Evolutionary conservation across 2,113 vertebrate species (phyloP), one percentile per base, ranked within the genome.

Genomic region (Rissa tridactyla): DNA sequence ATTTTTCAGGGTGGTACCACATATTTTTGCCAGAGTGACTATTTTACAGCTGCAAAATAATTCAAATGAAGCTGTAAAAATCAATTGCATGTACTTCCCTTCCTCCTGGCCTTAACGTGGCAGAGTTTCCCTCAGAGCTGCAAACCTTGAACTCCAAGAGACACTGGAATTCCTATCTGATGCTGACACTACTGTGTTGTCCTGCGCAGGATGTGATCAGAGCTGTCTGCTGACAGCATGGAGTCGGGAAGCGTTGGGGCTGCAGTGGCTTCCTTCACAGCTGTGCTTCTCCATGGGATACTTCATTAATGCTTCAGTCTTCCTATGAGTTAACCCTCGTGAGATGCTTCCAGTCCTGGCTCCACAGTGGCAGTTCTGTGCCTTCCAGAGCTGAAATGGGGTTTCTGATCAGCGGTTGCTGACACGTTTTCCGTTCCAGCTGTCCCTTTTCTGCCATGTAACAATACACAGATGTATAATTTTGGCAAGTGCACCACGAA

Each of bases 1-100:
- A 72, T 96, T 92, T 95, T 46, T 97, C 86, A 91, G 88, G 84
- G 61, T 71, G 81, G 44, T 68, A 64, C 75, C 27, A 47, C 15
- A 9, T 80, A 69, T 27, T 96, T 92, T 6, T 72, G 26, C 65
- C 27, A 21, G 49, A 68, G 36, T 64, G 32, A 49, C 36, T 84
- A 21, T 80, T 81, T 79, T 75, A 65, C 47, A 91, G 90, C 62
- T 85, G 38, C 55, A 77, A 34, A 88, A 23, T 89, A 51, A 47
- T 34, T 95, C 30, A 66, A 65, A 30, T 60, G 23, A 54, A 86
- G 55, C 18, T 73, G 65, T 77, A 58, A 70, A 86, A 78, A 71
- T 58, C 49, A 58, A 1, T 47, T 72, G 26, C 17, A 6, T 79
- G 22, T 62, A 17, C 7, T 64, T 2, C 12, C 8, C 18, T 1